A percentile compares a stretch with the other conserved stretches of the same genome.
phyloP scores from a whole-genome alignment of 1,140 invertebrate genomes.

The Cotesia glomerata region DNA sequence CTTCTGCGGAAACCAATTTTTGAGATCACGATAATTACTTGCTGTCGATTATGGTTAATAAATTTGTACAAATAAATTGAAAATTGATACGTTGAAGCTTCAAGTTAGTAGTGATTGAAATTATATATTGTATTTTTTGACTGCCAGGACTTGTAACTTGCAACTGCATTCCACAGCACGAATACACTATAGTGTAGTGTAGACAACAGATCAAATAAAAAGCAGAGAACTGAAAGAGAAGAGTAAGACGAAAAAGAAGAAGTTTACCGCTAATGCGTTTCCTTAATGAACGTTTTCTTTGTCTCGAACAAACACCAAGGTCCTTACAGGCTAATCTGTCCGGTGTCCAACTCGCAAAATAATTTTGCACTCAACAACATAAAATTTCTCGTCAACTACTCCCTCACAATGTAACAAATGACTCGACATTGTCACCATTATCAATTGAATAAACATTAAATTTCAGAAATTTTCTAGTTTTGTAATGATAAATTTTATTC shows the following conservation, averaged over 20 bases:
- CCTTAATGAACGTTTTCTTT: constrained; percentile 57
- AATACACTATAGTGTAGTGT: background rate
- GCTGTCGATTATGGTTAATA: too few relatives aligned
- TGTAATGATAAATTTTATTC: too few relatives aligned
- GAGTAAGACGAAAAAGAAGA: constrained; percentile 11
- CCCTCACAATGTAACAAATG: background rate
- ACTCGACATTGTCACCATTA: background rate
- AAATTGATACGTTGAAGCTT: background rate
- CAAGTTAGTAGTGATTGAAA: background rate
- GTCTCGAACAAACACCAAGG: constrained; percentile 49
- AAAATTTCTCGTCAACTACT: constrained; percentile 15
- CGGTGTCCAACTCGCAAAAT: constrained; percentile 30
- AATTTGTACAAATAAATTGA: too few relatives aligned
- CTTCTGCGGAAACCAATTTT: too few relatives aligned
- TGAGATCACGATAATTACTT: too few relatives aligned
- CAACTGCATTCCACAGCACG: background rate
- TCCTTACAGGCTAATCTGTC: constrained; percentile 31
- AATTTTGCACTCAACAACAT: constrained; percentile 29
- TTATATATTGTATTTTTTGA: background rate
- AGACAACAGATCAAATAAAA: constrained; percentile 9
- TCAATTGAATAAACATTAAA: too few relatives aligned
- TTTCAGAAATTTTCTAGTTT: too few relatives aligned
- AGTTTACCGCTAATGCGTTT: constrained; percentile 53
- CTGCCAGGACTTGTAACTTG: background rate
- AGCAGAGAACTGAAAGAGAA: constrained; percentile 15